These are phyloP conservation scores for Microplitis manilae DNA, from an alignment of 2,888 invertebrate species.

Conservation along the genomic window DNA sequence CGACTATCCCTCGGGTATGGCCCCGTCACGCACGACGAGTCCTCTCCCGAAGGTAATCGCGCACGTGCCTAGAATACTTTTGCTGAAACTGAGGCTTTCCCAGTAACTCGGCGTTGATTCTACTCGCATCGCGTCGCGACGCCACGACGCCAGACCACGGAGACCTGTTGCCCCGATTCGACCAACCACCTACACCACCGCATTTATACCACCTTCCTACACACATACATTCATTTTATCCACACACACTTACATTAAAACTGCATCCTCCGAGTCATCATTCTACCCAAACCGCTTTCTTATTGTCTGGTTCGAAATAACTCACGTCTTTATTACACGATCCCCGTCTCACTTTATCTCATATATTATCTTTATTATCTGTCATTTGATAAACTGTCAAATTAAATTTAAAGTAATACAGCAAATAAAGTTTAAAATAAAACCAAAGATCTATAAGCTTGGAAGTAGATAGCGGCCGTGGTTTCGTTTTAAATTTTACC, in stretches of 20 bases:
- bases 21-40: constrained; percentile 54
- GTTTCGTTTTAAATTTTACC: not conserved
- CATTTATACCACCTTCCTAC: not conserved
- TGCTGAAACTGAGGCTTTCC: constrained; percentile 37
- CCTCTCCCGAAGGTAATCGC: constrained; percentile 53
- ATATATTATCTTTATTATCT: not conserved
- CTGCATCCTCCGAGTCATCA: constrained; percentile 9
- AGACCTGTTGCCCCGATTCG: constrained; percentile 58
- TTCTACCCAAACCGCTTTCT: not conserved
- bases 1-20: constrained; percentile 44
- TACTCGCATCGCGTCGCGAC: constrained; percentile 51
- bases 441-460: not conserved
- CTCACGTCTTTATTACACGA: not conserved
- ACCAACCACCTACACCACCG: not conserved
- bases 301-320: not conserved
- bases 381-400: not conserved
- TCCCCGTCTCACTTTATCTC: not conserved
- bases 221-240: not conserved
- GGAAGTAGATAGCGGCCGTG: not conserved
- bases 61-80: constrained; percentile 54
- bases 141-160: constrained; percentile 50
- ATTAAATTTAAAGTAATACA: not conserved
- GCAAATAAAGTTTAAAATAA: not conserved
- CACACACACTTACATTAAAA: too few species aligned
- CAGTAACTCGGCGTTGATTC: constrained; percentile 45